Evolutionary conservation across 2,888 invertebrate genomes (phyloP).

Genomic region (Isotomurus palustris): DNA sequence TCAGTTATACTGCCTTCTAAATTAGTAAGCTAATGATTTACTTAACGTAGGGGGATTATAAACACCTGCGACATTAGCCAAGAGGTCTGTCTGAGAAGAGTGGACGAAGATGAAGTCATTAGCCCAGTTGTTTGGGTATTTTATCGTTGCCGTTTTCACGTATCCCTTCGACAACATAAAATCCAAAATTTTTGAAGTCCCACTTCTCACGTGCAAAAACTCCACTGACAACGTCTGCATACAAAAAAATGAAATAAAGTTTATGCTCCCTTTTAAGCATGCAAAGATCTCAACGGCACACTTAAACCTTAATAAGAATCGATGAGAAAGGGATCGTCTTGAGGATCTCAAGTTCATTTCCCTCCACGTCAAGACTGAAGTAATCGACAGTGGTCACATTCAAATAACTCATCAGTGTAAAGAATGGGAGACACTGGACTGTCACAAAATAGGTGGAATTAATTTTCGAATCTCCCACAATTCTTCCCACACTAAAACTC

Average conservation of each 20-base stretch:
- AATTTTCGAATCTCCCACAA: not conserved
- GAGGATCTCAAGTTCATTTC: constrained; percentile 50
- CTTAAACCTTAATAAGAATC: constrained; percentile 48
- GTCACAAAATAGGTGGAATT: not conserved
- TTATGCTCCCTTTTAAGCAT: constrained; percentile 2
- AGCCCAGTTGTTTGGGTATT: constrained; percentile 37
- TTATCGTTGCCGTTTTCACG: constrained; percentile 38
- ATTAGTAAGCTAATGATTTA: too few species aligned
- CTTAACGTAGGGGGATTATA: too few species aligned
- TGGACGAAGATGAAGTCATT: constrained; percentile 48
- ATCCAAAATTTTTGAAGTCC: constrained; percentile 32
- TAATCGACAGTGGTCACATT: constrained; percentile 50
- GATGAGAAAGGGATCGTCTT: constrained; percentile 50
- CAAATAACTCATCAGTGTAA: constrained; percentile 49
- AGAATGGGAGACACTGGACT: constrained; percentile 51
- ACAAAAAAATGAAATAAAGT: not conserved
- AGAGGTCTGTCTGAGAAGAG: not conserved
- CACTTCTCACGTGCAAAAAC: constrained; percentile 45
- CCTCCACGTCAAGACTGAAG: constrained; percentile 52
- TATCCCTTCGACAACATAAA: constrained; percentile 46
- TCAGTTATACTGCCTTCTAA: too few species aligned
- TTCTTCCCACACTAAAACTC: constrained; percentile 13
- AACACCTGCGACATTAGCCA: too few species aligned
- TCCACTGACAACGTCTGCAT: constrained; percentile 46
- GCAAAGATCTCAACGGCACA: not conserved